Evolutionary conservation across 2,888 invertebrate genomes (phyloP), one percentile per base, ranked within the genome.

Genomic region (Cacoxenus indagator): DNA sequence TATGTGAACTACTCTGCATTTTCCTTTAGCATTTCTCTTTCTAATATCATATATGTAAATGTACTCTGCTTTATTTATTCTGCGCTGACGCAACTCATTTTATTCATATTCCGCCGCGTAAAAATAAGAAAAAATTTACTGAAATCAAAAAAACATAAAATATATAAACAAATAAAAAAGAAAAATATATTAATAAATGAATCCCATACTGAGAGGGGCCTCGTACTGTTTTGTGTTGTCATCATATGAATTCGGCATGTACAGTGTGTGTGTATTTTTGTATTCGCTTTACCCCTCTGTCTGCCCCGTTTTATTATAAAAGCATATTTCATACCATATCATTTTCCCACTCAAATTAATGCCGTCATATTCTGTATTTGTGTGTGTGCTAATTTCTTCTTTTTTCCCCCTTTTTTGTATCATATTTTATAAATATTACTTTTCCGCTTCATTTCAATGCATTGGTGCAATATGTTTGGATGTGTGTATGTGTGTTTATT

Each of bases 1-100:
- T 65, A 62, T 67, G 45, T 51, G 19, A 61, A 57, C 14, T 57
- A 57, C 8, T 22, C 2, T 57, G 26, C n/a, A 48, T 27, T 29
- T n/a, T 57, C 17, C 14, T 57, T 57, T 57, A 57, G 29, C 29
- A 57, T 57, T 57, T 27, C 19, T 9, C 27, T 55, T 24, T 31
- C 19, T 43, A 29, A n/a, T 29, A 11, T 29, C n/a, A 57, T 6
- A 26, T 17, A 29, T 6, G 19, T 14, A 14, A 19, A 19, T 54
- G 6, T 3, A 24, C 17, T 17, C n/a, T 48, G 11, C 17, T 48
- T 22, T 17, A 48, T 48, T 19, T n/a, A 48, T n/a, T 48, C 37
- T 37, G 2, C 37, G 48, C 22, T 48, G 48, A n/a, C 48, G 48
- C 17, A 8, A 48, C 17, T n/a, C 11, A 37, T 48, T 48, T 19